A percentile compares a stretch with the other conserved stretches of the same genome.
Evolutionary conservation across 2,113 vertebrate species (phyloP).

Genomic region (Solenodon paradoxus): DNA sequence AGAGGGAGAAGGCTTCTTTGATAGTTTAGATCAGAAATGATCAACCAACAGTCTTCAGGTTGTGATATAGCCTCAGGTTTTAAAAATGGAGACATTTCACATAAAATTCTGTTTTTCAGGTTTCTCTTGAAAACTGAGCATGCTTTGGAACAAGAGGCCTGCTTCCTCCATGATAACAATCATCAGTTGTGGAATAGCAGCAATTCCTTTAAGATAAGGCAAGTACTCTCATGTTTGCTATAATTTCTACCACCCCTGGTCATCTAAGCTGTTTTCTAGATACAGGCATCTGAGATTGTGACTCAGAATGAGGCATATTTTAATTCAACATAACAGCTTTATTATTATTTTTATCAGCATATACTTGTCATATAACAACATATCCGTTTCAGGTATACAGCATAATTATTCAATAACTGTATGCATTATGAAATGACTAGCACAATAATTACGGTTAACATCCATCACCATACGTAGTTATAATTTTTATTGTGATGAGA

Average conservation of each 20-base stretch:
- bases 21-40: neutral
- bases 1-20: neutral
- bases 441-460: neutral
- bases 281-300: neutral
- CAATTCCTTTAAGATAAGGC: neutral
- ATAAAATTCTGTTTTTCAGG: neutral
- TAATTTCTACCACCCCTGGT: fast-evolving
- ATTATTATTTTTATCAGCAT: neutral
- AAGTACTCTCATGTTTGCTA: neutral
- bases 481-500: neutral
- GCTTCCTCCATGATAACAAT: neutral
- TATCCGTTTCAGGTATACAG: neutral
- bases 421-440: neutral
- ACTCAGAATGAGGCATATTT: neutral
- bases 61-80: neutral
- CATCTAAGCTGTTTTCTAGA: neutral
- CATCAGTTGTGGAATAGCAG: neutral
- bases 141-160: neutral
- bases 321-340: neutral
- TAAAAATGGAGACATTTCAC: neutral
- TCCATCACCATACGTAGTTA: neutral
- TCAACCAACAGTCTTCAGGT: neutral
- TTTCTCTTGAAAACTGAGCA: neutral
- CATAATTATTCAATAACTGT: neutral
- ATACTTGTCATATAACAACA: neutral